Percentiles rank a stretch among this genome's conserved stretches.
These are phyloP conservation scores for Mastigias papua DNA, from an alignment of 30 jellyfish, hydroid and myxozoan species.

Conservation along the genomic window DNA sequence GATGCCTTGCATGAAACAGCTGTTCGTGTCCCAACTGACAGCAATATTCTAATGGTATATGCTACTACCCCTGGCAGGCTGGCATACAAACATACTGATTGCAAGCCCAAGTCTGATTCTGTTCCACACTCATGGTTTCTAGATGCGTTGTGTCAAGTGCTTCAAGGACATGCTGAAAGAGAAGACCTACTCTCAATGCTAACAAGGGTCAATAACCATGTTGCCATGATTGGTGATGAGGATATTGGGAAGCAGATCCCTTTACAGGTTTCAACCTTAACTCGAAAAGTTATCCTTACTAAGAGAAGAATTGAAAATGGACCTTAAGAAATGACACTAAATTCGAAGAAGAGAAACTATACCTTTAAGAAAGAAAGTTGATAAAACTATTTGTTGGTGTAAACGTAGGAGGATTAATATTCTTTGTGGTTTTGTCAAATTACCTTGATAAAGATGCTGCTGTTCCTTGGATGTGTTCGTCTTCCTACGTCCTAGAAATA, in stretches of 20 bases:
- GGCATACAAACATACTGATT: constrained; percentile 26
- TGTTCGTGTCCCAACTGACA: constrained; percentile 59
- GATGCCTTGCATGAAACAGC: neutral
- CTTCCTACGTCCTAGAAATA: too few relatives aligned
- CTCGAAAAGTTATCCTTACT: constrained; percentile 19
- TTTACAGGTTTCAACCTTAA: constrained; percentile 46
- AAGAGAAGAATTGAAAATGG: neutral
- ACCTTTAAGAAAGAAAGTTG: neutral
- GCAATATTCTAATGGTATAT: constrained; percentile 56
- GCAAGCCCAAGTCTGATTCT: neutral
- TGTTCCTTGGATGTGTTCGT: too few relatives aligned
- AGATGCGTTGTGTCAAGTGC: constrained; percentile 41
- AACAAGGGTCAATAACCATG: constrained; percentile 53
- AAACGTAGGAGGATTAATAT: too few relatives aligned
- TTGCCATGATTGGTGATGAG: constrained; percentile 48
- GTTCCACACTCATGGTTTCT: constrained; percentile 66
- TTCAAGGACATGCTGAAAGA: constrained; percentile 17
- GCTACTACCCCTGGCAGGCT: constrained; percentile 66
- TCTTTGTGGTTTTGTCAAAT: too few relatives aligned
- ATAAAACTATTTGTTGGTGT: neutral
- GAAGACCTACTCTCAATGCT: constrained; percentile 74
- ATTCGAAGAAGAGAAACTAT: neutral
- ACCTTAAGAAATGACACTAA: neutral
- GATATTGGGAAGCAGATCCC: constrained; percentile 40
- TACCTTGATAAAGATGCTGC: too few relatives aligned